phyloP scores from a whole-genome alignment of 2,888 invertebrate genomes.

The Spisula solida region DNA sequence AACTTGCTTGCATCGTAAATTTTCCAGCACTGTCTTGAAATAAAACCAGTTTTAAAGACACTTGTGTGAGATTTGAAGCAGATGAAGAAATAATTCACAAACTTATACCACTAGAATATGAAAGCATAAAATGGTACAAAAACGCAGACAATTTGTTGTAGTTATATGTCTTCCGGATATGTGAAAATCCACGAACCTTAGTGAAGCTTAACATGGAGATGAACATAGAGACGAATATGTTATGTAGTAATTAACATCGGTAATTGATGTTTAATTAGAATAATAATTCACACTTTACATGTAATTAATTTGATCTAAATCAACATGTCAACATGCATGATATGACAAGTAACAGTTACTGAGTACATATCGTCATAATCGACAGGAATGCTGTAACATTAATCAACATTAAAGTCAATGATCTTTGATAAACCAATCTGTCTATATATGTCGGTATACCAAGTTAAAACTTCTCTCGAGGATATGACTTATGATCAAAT shows the following conservation, averaged over 20 bases:
- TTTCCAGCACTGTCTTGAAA: too few relatives aligned
- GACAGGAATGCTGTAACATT: not conserved
- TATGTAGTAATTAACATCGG: not conserved
- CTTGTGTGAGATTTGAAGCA: not conserved
- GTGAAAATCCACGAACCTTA: not conserved
- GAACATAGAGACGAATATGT: not conserved
- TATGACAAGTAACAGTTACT: not conserved
- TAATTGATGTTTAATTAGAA: constrained; percentile 7
- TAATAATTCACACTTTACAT: constrained; percentile 4
- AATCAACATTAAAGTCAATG: not conserved
- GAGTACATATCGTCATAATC: not conserved
- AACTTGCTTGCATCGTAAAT: too few relatives aligned
- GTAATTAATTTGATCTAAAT: not conserved
- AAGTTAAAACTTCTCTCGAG: not conserved
- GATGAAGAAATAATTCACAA: not conserved
- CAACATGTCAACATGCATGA: not conserved
- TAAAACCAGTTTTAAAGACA: not conserved
- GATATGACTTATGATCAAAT: too few relatives aligned
- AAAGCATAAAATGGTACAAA: not conserved
- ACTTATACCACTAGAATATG: not conserved
- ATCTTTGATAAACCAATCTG: not conserved
- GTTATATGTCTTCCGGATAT: not conserved
- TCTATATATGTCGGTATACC: not conserved
- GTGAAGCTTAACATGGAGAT: not conserved
- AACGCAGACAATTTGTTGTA: not conserved